These are phyloP conservation scores for Pseudeuparius sepicola DNA, from an alignment of 2,888 invertebrate species.

Conservation along the genomic window DNA sequence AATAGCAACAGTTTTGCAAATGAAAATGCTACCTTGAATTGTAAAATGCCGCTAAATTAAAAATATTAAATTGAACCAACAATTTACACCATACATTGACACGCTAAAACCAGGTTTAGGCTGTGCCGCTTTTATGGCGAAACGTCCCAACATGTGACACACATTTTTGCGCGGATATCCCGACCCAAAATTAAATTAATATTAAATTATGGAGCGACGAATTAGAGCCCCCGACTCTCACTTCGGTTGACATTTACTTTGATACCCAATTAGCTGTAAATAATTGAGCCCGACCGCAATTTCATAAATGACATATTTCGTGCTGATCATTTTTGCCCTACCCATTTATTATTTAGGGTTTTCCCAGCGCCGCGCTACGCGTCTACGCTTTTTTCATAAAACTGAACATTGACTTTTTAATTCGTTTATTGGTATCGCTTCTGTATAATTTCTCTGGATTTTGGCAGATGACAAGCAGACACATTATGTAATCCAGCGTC, in stretches of 20 bases:
- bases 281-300: slow-evolving; percentile 28
- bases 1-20: too few species aligned
- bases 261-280: slow-evolving; percentile 28
- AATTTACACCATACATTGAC: too few species aligned
- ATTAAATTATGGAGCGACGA: slow-evolving; percentile 24
- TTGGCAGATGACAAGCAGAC: slow-evolving; percentile 44
- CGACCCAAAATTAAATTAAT: slow-evolving; percentile 25
- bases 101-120: too few species aligned
- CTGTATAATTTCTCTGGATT: slow-evolving; percentile 43
- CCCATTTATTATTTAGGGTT: too few species aligned
- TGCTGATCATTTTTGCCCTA: slow-evolving; percentile 24
- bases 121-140: too few species aligned
- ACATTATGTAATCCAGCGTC: slow-evolving; percentile 41
- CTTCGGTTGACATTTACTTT: slow-evolving; percentile 26
- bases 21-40: too few species aligned
- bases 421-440: slow-evolving; percentile 38
- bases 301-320: slow-evolving; percentile 30
- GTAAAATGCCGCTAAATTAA: too few species aligned
- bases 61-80: too few species aligned
- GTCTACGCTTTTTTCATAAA: slow-evolving; percentile 7
- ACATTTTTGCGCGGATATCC: not conserved
- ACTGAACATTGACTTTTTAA: not conserved
- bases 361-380: too few species aligned
- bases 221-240: slow-evolving; percentile 25
- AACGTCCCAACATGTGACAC: too few species aligned